Percentiles rank a stretch among this genome's conserved stretches.
Evolutionary conservation across 1,140 invertebrate genomes (phyloP).

Genomic region (Habropoda laboriosa): DNA sequence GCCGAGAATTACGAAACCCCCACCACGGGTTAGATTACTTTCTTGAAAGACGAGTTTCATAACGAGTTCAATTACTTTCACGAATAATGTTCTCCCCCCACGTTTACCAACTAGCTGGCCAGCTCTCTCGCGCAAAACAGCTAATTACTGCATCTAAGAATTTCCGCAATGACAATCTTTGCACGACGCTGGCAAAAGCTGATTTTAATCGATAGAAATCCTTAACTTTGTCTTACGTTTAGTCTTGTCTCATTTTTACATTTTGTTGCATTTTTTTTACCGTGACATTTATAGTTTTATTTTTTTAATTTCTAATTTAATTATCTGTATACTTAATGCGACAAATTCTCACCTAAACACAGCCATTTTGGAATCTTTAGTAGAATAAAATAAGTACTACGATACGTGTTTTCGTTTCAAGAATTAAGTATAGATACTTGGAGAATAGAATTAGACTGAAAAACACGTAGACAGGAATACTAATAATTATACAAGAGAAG

Average conservation of each 20-base stretch:
- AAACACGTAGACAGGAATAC: too few species aligned
- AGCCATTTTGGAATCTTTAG: too few species aligned
- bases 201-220: conserved; percentile 17
- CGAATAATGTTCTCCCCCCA: conserved; percentile 53
- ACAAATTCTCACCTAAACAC: too few species aligned
- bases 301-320: background rate
- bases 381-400: too few species aligned
- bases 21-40: conserved; percentile 42
- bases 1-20: conserved; percentile 49
- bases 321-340: too few species aligned
- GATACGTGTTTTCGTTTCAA: background rate
- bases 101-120: background rate
- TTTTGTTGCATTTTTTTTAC: background rate
- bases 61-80: conserved; percentile 60
- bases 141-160: conserved; percentile 18
- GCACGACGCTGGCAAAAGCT: background rate
- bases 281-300: background rate
- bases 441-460: too few species aligned
- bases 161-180: conserved; percentile 38
- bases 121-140: conserved; percentile 18
- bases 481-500: background rate
- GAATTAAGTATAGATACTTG: too few species aligned
- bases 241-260: background rate
- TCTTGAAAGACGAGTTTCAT: conserved; percentile 58
- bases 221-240: background rate